phyloP scores from a whole-genome alignment of 2,113 vertebrate genomes.

The Campylomormyrus numenius region DNA sequence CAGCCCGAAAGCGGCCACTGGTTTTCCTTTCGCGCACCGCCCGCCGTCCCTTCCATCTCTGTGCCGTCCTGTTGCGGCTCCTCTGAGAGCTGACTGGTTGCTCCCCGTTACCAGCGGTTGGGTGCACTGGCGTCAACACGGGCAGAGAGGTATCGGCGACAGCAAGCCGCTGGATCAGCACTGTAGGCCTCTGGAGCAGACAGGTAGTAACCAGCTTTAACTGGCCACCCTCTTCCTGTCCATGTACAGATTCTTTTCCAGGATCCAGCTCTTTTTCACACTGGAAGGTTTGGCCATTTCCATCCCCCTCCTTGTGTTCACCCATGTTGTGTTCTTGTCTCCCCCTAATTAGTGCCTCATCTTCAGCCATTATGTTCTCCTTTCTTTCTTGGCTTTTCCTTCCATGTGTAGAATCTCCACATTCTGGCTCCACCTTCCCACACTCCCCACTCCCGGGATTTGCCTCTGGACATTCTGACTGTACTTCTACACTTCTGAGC shows the following conservation, averaged over 20 bases:
- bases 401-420: neutral
- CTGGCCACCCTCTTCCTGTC: neutral
- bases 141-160: neutral
- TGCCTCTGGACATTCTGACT: neutral
- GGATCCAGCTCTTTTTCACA: neutral
- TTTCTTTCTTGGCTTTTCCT: neutral
- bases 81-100: neutral
- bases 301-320: neutral
- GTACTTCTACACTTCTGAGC: neutral
- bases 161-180: conserved; percentile 8
- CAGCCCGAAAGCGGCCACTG: neutral
- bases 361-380: neutral
- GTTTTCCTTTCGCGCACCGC: neutral
- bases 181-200: neutral
- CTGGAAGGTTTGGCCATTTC: neutral
- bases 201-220: conserved; percentile 11
- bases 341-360: neutral
- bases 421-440: neutral
- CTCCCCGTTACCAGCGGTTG: neutral
- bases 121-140: neutral
- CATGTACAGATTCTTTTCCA: neutral
- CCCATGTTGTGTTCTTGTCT: neutral
- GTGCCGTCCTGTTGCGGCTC: neutral
- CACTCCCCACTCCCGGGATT: neutral
- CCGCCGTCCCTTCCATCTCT: neutral